A percentile compares a stretch with the other conserved stretches of the same genome.
Evolutionary conservation across 2,113 vertebrate genomes (phyloP).

Genomic region (Morone saxatilis): DNA sequence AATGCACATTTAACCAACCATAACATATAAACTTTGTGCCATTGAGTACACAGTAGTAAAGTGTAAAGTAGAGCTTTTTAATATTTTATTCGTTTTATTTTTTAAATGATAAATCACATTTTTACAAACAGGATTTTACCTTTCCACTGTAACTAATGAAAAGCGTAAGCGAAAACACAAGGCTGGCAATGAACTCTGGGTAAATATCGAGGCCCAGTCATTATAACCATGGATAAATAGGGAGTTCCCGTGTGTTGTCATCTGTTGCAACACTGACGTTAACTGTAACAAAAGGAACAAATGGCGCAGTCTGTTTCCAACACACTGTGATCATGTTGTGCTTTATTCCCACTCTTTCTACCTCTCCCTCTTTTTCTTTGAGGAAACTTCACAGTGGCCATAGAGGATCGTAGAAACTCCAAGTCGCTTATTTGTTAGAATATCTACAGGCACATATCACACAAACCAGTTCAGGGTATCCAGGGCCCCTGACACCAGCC

Average conservation of each 20-base stretch:
- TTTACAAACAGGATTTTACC: background rate
- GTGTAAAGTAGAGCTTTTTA: too few species aligned
- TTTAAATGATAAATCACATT: background rate
- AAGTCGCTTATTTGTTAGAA: background rate
- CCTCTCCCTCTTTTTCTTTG: background rate
- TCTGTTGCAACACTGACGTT: slow-evolving; percentile 20
- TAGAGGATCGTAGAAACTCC: background rate
- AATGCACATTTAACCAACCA: background rate
- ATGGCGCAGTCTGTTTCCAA: background rate
- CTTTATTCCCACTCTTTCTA: background rate
- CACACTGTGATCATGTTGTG: background rate
- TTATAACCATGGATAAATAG: background rate
- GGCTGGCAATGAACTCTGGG: background rate
- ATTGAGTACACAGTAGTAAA: too few species aligned
- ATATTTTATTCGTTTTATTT: background rate
- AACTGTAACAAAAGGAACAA: slow-evolving; percentile 10
- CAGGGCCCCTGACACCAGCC: background rate
- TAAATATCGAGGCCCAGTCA: background rate
- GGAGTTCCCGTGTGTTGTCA: background rate
- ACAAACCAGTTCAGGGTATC: too few species aligned
- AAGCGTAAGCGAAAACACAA: background rate
- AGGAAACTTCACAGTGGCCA: background rate
- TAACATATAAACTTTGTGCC: too few species aligned
- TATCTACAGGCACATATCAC: background rate
- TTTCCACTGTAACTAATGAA: background rate